Conservation (phyloP, 2,113 vertebrate genomes). For the Otocyon megalotis region DNA sequence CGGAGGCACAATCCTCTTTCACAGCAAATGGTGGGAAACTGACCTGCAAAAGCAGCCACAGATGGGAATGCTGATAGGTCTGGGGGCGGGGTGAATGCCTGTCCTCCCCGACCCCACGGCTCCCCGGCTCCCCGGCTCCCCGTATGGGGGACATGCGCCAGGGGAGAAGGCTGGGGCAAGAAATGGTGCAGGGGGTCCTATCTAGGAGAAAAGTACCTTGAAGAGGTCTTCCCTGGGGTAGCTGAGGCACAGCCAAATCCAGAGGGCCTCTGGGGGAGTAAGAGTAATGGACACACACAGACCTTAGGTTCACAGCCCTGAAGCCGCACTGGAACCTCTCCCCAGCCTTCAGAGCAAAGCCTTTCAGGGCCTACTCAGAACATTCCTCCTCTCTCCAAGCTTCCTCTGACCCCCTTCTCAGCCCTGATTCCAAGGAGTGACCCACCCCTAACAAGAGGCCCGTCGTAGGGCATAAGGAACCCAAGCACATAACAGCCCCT, state of each 20-base stretch:
- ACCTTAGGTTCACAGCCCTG: not conserved
- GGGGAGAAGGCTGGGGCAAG: not conserved
- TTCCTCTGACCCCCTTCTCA: not conserved
- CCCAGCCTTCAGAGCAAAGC: not conserved
- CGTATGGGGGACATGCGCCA: no score
- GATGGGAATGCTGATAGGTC: not conserved
- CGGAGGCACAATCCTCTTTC: not conserved
- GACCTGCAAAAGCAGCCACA: conserved; percentile 27
- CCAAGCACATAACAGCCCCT: not conserved
- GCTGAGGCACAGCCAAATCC: not conserved
- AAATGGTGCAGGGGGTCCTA: not conserved
- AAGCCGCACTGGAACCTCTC: not conserved
- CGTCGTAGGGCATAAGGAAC: not conserved
- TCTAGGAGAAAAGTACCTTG: not conserved
- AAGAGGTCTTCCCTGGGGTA: not conserved
- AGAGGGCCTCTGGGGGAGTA: not conserved
- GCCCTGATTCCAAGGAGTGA: not conserved
- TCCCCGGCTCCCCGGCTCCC: not conserved
- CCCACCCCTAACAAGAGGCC: not conserved
- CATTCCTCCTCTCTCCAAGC: not conserved
- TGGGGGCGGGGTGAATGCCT: not conserved
- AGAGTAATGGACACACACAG: not conserved
- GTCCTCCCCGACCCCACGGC: not conserved
- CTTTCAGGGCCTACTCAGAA: not conserved
- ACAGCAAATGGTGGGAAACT: not conserved